Evolutionary conservation across 2,888 invertebrate species (phyloP).

Genomic region (Drosophila eohydei): DNA sequence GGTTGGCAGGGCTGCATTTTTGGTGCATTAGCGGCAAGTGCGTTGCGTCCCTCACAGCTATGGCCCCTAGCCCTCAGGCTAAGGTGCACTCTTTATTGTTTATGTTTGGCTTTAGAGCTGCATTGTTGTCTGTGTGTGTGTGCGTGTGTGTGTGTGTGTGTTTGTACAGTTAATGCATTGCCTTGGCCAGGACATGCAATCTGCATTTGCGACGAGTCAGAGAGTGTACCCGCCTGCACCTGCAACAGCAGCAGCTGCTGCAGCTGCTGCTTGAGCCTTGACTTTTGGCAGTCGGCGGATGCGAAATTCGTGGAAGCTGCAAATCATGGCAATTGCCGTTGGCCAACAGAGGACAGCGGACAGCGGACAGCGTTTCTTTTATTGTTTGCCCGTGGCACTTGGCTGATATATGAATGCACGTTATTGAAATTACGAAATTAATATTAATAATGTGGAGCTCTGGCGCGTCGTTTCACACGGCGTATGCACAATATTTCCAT

Average conservation of each 20-base stretch:
- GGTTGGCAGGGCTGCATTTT: conserved; percentile 46
- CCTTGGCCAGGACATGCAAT: conserved; percentile 68
- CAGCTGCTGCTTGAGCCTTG: conserved; percentile 26
- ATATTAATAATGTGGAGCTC: conserved; percentile 69
- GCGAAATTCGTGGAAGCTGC: conserved; percentile 52
- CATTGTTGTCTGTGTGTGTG: conserved; percentile 22
- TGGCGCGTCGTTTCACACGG: conserved; percentile 6
- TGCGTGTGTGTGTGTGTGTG: conserved; percentile 8
- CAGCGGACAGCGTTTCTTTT: conserved; percentile 35
- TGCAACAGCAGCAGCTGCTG: conserved; percentile 9
- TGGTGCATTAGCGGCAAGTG: conserved; percentile 74
- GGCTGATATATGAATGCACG: conserved; percentile 49
- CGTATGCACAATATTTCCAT: conserved; percentile 66
- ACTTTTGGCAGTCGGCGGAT: conserved; percentile 21
- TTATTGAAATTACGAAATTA: conserved; percentile 62
- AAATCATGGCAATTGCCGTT: conserved; percentile 65
- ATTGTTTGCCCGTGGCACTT: conserved; percentile 43
- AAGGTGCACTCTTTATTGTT: conserved; percentile 62
- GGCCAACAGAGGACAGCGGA: conserved; percentile 14
- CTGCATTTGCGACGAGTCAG: conserved; percentile 63
- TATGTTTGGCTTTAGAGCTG: conserved; percentile 50
- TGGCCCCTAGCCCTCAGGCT: conserved; percentile 1
- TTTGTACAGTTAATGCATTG: conserved; percentile 64
- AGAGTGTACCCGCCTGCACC: conserved; percentile 12
- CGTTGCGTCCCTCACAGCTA: conserved; percentile 34